Evolutionary conservation across 2,888 invertebrate species (phyloP).

Genomic region (Plusia festucae): DNA sequence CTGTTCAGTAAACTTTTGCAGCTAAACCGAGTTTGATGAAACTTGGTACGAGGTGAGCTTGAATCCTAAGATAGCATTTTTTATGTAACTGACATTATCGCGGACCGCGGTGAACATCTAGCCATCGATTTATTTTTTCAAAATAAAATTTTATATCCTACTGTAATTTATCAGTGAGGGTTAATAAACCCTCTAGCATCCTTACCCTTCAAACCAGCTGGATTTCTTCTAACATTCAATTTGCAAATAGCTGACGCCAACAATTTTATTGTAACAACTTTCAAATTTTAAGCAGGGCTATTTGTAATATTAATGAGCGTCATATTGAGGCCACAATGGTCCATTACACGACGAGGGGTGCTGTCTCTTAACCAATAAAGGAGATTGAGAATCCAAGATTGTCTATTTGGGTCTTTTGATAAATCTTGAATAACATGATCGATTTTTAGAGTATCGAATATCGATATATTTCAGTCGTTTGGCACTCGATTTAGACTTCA

Average conservation of each 20-base stretch:
- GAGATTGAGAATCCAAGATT: slow-evolving; percentile 29
- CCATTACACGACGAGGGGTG: slow-evolving; percentile 35
- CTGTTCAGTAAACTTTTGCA: too few species aligned
- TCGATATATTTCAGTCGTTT: background rate
- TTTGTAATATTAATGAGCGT: slow-evolving; percentile 26
- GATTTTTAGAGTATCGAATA: background rate
- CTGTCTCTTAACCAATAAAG: slow-evolving; percentile 35
- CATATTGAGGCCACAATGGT: slow-evolving; percentile 40
- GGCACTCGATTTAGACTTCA: background rate
- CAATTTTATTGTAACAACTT: slow-evolving; percentile 14
- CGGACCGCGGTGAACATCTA: too few species aligned
- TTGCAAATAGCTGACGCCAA: slow-evolving; percentile 7
- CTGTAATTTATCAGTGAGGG: too few species aligned
- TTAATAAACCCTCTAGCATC: too few species aligned
- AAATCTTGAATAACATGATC: background rate
- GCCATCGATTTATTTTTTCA: too few species aligned
- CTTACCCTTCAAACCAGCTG: too few species aligned
- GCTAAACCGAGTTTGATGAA: too few species aligned
- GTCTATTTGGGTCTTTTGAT: slow-evolving; percentile 22
- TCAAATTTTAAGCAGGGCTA: slow-evolving; percentile 25
- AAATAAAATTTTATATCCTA: too few species aligned
- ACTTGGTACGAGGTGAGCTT: too few species aligned
- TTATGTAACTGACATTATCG: too few species aligned
- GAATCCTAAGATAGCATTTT: too few species aligned
- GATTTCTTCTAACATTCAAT: background rate